Conservation (phyloP, 2,797 vertebrate genomes). For the Melanotaenia nigrans region DNA sequence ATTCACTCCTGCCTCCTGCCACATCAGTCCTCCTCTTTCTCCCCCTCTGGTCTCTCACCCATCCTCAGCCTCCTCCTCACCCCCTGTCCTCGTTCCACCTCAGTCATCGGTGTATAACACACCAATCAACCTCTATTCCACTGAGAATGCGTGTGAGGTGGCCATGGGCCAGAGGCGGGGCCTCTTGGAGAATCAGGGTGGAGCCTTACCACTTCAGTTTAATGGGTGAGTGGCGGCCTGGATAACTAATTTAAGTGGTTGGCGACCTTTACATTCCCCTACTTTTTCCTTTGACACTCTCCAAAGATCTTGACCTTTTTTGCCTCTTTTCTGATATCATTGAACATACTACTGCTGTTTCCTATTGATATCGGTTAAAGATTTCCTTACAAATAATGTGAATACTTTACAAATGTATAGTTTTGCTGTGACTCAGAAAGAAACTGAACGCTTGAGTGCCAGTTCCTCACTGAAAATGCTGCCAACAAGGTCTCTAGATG, state of each 20-base stretch:
- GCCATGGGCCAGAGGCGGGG: conserved; percentile 93
- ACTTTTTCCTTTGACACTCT: conserved; percentile 2
- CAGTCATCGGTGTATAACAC: conserved; percentile 90
- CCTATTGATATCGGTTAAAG: neutral
- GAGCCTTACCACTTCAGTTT: conserved; percentile 84
- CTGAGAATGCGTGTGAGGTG: conserved; percentile 88
- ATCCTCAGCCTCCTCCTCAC: conserved; percentile 72
- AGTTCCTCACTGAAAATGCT: neutral
- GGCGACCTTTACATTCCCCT: neutral
- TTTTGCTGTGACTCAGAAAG: neutral
- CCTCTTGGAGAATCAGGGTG: conserved; percentile 87
- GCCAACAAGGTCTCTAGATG: neutral
- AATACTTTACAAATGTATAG: neutral
- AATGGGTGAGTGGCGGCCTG: conserved; percentile 91
- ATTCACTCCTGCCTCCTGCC: conserved; percentile 91
- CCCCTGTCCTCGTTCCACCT: conserved; percentile 86
- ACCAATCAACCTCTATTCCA: conserved; percentile 86
- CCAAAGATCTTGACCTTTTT: neutral
- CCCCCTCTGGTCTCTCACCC: conserved; percentile 85
- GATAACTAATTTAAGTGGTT: conserved; percentile 16
- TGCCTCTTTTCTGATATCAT: neutral
- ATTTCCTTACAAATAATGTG: neutral
- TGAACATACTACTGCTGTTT: neutral
- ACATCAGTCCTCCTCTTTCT: conserved; percentile 76
- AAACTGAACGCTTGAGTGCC: neutral